A percentile compares a stretch with the other conserved stretches of the same genome.
phyloP scores from a whole-genome alignment of 2,797 vertebrate genomes.

The Carcharodon carcharias region DNA sequence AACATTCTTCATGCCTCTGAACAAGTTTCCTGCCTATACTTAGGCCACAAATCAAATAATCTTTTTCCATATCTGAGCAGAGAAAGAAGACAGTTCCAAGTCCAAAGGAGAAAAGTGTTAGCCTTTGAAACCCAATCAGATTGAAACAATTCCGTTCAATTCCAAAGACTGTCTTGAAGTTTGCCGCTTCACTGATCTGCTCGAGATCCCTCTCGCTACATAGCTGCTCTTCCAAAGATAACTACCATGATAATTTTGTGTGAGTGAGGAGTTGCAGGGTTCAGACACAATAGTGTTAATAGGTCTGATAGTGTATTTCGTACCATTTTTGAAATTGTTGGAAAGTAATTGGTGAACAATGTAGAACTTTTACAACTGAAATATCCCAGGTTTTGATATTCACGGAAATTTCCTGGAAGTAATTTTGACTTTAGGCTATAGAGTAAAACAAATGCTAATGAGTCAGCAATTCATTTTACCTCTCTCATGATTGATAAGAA shows the following conservation, averaged over 20 bases:
- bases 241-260: neutral
- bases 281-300: neutral
- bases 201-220: neutral
- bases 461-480: neutral
- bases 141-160: neutral
- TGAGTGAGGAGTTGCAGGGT: neutral
- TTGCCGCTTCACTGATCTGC: neutral
- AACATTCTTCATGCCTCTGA: neutral
- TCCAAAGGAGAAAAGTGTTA: neutral
- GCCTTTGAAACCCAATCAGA: neutral
- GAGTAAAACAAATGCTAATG: neutral
- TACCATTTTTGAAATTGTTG: neutral
- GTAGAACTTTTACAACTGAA: neutral
- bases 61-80: neutral
- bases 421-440: neutral
- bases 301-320: neutral
- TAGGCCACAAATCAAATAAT: neutral
- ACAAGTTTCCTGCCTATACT: neutral
- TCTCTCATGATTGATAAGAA: neutral
- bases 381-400: neutral
- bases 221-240: neutral
- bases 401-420: neutral
- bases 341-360: neutral
- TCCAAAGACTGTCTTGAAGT: neutral
- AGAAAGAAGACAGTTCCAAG: neutral